Conservation (phyloP, 2,797 vertebrate species). For the Chromobotia macracanthus region DNA sequence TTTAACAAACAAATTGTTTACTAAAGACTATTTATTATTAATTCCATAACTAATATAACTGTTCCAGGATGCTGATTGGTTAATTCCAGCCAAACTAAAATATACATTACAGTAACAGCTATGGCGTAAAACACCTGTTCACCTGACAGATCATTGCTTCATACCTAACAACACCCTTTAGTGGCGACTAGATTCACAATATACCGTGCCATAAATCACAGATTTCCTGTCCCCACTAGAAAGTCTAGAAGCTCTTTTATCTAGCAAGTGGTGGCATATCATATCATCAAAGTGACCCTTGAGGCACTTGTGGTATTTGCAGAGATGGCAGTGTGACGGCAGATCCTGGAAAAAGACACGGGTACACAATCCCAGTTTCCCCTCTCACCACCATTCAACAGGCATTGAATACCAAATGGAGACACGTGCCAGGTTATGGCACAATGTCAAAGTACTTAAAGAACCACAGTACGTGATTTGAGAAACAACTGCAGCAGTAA, state of each 20-base stretch:
- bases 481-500: constrained; percentile 44
- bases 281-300: not conserved
- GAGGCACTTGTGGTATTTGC: constrained; percentile 29
- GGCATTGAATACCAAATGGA: not conserved
- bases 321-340: constrained; percentile 21
- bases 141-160: not conserved
- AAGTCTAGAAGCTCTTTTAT: constrained; percentile 2
- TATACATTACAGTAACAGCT: not conserved
- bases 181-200: not conserved
- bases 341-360: constrained; percentile 41
- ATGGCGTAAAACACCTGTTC: not conserved
- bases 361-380: constrained; percentile 41
- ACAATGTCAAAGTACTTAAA: constrained; percentile 25
- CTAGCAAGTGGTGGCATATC: constrained; percentile 21
- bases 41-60: too few relatives aligned
- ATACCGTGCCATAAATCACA: not conserved
- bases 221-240: not conserved
- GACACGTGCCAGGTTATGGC: constrained; percentile 21
- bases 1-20: too few relatives aligned
- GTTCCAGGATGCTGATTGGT: too few relatives aligned
- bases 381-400: not conserved
- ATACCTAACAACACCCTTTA: not conserved
- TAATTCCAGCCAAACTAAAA: not conserved
- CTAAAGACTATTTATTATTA: too few relatives aligned
- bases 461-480: constrained; percentile 17